These are phyloP conservation scores for Capricornis sumatraensis DNA, from an alignment of 2,113 vertebrate genomes.

Conservation along the genomic window DNA sequence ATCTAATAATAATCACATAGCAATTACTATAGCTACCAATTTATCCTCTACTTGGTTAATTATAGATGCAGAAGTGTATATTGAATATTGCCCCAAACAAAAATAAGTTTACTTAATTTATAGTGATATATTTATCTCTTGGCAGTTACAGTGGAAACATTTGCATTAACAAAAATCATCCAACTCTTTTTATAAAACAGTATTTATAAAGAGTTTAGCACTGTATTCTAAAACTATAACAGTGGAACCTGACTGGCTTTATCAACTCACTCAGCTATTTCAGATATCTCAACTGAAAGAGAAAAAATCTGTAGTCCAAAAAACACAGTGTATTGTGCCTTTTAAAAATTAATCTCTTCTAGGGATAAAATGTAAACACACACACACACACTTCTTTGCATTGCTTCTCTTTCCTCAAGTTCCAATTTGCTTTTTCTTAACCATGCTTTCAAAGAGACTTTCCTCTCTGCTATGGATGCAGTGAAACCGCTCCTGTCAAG, in stretches of 20 bases:
- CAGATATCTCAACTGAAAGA: neutral
- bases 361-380: neutral
- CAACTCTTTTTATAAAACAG: neutral
- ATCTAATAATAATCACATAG: neutral
- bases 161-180: neutral
- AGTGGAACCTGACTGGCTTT: neutral
- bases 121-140: neutral
- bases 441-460: neutral
- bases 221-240: neutral
- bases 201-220: neutral
- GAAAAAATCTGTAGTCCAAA: neutral
- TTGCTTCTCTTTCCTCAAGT: neutral
- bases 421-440: neutral
- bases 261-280: neutral
- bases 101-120: neutral
- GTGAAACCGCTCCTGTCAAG: neutral
- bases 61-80: neutral
- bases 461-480: neutral
- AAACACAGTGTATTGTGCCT: neutral
- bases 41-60: neutral
- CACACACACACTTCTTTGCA: neutral
- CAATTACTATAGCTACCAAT: neutral
- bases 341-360: neutral
- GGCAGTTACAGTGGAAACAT: neutral
- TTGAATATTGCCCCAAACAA: neutral